Evolutionary conservation across 2,888 invertebrate genomes (phyloP), one percentile per base, ranked within the genome.

Genomic region (Diadegma fenestrale): DNA sequence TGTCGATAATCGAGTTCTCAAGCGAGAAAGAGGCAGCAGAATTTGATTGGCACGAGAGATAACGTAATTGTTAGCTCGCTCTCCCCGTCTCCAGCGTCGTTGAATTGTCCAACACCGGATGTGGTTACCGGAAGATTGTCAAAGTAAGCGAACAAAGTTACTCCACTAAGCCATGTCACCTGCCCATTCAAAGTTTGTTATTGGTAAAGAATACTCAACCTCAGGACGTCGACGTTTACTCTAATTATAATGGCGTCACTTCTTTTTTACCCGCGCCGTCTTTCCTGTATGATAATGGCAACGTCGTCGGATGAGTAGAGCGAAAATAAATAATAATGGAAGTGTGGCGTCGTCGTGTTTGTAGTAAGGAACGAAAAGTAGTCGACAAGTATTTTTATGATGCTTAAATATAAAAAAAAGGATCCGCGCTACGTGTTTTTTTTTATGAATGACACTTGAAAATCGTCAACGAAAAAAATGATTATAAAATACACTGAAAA

Each of bases 1-100:
- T 80, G 80, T 66, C 88, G 87, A 87, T 88, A 88, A 89, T 88
- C 82, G 87, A 89, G 88, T 88, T 87, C 83, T 61, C 76, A 84
- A 79, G 73, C 82, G 69, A 45, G 72, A 17, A 69, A 73, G 66
- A 66, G 66, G 64, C 61, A 61, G 41, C 61, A 30, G 45, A 33
- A 58, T 72, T 75, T 41, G 63, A 77, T 54, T 33, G 66, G 75
- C 26, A 69, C 80, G 58, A 75, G 63, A 71, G 83, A 80, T 87
- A 84, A 84, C 77, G 85, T 86, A 88, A 89, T 89, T 88, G 88
- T 88, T 89, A 58, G 63, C 63, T 63, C 45, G 64, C 68, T 75
- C 79, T 75, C 79, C 76, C 22, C 54, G 26, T 63, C 78, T 78
- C 54, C 64, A 43, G 82, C 51, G 51, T 82, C 58, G 78, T 30